phyloP scores from a whole-genome alignment of 2,888 invertebrate species.

The Trichogramma evanescens region DNA sequence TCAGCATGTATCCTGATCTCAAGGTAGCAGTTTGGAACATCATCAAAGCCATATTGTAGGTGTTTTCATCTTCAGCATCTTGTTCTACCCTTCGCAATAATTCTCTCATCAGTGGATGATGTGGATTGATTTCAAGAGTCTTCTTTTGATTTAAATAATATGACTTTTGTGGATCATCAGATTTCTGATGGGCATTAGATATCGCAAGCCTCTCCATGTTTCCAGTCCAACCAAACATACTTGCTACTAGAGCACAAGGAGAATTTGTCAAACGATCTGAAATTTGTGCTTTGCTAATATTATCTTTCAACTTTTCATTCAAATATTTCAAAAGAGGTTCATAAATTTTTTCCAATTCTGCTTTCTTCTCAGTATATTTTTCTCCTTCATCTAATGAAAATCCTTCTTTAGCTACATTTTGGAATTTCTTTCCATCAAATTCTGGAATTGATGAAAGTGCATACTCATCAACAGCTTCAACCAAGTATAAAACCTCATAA shows the following conservation, averaged over 20 bases:
- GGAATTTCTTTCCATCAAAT: constrained; percentile 98
- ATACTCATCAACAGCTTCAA: constrained; percentile 98
- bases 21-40: constrained; percentile 90
- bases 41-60: constrained; percentile 78
- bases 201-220: constrained; percentile 97
- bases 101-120: constrained; percentile 92
- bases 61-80: constrained; percentile 69
- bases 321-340: constrained; percentile 91
- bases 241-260: constrained; percentile 93
- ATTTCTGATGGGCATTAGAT: constrained; percentile 93
- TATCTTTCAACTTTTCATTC: constrained; percentile 72
- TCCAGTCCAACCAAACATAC: constrained; percentile 97
- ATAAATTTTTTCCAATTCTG: constrained; percentile 68
- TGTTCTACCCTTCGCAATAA: constrained; percentile 74
- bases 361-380: constrained; percentile 62
- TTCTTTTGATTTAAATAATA: constrained; percentile 93
- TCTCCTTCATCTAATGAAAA: constrained; percentile 72
- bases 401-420: constrained; percentile 98
- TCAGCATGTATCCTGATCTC: constrained; percentile 87
- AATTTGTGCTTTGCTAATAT: constrained; percentile 69
- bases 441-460: constrained; percentile 92
- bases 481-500: constrained; percentile 88
- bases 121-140: constrained; percentile 92
- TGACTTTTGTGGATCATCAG: constrained; percentile 82
- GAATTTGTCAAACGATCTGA: constrained; percentile 86